Evolutionary conservation across 2,888 invertebrate genomes (phyloP).

Genomic region (Sipunculus nudus): DNA sequence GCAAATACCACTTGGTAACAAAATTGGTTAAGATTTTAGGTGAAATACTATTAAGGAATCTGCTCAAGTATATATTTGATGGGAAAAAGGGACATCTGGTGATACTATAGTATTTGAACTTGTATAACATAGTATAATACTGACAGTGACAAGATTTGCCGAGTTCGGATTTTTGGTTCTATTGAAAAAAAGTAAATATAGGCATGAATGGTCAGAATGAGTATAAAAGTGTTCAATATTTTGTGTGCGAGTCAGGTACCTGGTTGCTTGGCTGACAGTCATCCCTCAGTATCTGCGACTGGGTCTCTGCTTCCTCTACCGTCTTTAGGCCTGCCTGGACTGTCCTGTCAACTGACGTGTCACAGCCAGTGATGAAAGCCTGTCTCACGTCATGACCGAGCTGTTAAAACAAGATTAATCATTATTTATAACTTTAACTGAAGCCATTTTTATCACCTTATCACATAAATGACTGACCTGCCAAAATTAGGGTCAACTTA

Average conservation of each 20-base stretch:
- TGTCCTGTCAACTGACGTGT: constrained; percentile 51
- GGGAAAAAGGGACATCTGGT: too few species aligned
- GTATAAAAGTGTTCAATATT: not conserved
- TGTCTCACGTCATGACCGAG: constrained; percentile 47
- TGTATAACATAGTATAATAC: too few species aligned
- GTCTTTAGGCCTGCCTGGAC: constrained; percentile 51
- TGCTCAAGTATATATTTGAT: too few species aligned
- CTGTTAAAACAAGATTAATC: constrained; percentile 36
- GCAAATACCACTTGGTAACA: too few species aligned
- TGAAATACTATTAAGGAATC: too few species aligned
- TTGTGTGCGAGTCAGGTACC: constrained; percentile 17
- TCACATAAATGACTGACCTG: too few species aligned
- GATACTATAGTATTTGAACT: too few species aligned
- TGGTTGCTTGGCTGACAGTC: constrained; percentile 16
- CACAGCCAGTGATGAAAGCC: constrained; percentile 52
- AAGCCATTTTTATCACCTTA: not conserved
- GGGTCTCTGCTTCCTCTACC: constrained; percentile 48
- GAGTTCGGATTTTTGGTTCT: too few species aligned
- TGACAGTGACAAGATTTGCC: too few species aligned
- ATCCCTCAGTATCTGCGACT: constrained; percentile 40
- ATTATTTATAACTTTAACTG: not conserved
- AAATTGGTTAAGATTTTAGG: too few species aligned
- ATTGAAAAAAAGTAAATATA: too few species aligned
- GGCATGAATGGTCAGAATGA: not conserved
- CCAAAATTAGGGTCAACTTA: too few species aligned